Percentiles rank a stretch among this genome's conserved stretches.
These are phyloP conservation scores for Stenodema calcarata DNA, from an alignment of 2,888 invertebrate species.

Conservation along the genomic window DNA sequence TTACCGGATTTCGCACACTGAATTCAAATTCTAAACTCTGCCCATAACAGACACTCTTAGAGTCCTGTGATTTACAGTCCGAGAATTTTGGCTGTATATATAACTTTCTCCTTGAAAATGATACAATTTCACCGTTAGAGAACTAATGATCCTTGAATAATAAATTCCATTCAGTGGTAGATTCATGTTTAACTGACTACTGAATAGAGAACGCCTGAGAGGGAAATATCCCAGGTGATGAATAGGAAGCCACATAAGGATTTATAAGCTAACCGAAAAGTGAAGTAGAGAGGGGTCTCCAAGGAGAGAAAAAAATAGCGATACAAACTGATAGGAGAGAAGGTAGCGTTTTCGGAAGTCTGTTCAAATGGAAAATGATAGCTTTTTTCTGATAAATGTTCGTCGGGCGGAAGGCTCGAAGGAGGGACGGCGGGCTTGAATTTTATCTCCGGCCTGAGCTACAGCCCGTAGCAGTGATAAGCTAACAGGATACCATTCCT, in stretches of 20 bases:
- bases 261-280: constrained; percentile 6
- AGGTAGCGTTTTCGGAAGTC: constrained; percentile 23
- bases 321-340: constrained; percentile 25
- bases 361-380: constrained; percentile 32
- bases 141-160: neutral
- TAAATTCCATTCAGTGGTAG: neutral
- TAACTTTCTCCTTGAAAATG: neutral
- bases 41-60: too few species aligned
- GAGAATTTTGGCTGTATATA: neutral
- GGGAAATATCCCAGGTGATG: neutral
- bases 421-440: neutral
- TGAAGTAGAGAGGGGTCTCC: neutral
- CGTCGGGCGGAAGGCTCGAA: neutral
- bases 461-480: neutral
- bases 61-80: too few species aligned
- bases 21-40: too few species aligned
- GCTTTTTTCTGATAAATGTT: constrained; percentile 28
- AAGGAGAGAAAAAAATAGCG: constrained; percentile 1
- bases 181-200: neutral
- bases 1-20: too few species aligned
- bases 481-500: constrained; percentile 28
- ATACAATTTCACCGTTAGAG: neutral
- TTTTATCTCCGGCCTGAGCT: neutral
- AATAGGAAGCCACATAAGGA: neutral
- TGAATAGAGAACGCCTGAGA: neutral